Percentiles rank a stretch among this genome's conserved stretches.
Conservation (phyloP, 2,888 invertebrate species). For the Aethes cnicana region DNA sequence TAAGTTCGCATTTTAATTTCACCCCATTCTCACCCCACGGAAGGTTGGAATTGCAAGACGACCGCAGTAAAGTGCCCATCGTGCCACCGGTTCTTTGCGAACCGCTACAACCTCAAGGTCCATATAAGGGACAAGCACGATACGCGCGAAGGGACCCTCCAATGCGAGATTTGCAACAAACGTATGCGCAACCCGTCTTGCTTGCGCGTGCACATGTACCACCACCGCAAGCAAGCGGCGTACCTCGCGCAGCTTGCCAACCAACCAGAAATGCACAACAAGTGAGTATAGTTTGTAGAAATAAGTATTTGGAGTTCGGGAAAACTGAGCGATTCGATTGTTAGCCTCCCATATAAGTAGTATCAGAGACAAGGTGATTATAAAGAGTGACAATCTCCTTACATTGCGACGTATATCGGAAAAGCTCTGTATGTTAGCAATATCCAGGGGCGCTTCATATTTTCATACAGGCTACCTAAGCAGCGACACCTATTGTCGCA, state of each 20-base stretch:
- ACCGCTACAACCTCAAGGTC: slow-evolving; percentile 87
- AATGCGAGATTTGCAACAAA: slow-evolving; percentile 87
- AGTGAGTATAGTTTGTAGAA: neutral
- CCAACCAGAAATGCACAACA: slow-evolving; percentile 51
- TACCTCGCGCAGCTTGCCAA: slow-evolving; percentile 67
- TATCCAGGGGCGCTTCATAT: no score
- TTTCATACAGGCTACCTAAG: no score
- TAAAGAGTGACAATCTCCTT: no score
- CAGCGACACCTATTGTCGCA: no score
- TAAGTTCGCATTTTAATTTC: no score
- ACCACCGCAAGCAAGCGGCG: slow-evolving; percentile 84
- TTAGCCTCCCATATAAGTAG: no score
- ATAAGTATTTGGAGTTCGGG: no score
- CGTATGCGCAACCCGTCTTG: slow-evolving; percentile 85
- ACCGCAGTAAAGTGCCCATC: slow-evolving; percentile 84
- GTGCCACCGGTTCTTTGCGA: slow-evolving; percentile 85
- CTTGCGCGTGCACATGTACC: slow-evolving; percentile 85
- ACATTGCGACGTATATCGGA: no score
- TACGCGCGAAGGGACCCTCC: slow-evolving; percentile 84
- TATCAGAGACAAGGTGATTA: no score
- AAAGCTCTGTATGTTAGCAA: no score
- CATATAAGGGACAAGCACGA: slow-evolving; percentile 88
- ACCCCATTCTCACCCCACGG: no score
- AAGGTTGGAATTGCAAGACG: slow-evolving; percentile 74
- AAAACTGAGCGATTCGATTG: no score